These are phyloP conservation scores for Agrochola lota DNA, from an alignment of 2,888 invertebrate species.

Conservation along the genomic window DNA sequence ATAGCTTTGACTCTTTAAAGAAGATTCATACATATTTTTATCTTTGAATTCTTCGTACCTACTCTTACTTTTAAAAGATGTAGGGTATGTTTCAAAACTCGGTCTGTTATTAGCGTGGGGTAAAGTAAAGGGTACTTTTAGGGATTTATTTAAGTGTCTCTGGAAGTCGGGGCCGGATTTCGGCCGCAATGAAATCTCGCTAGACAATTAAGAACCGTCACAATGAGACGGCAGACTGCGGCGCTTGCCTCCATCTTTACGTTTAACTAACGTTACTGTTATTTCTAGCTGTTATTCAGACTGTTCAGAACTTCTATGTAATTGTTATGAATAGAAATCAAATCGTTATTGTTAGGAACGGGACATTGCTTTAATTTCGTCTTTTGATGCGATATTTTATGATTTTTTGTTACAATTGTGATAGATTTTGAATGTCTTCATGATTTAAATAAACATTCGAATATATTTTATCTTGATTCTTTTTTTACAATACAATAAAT, in stretches of 20 bases:
- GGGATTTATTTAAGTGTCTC: slow-evolving; percentile 71
- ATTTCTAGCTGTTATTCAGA: slow-evolving; percentile 63
- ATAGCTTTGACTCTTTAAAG: too few species aligned
- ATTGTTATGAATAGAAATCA: slow-evolving; percentile 44
- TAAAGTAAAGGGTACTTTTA: slow-evolving; percentile 56
- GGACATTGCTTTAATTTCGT: not conserved
- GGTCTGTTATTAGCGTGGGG: slow-evolving; percentile 36
- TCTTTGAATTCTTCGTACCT: not conserved
- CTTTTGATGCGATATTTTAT: not conserved
- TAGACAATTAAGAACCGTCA: slow-evolving; percentile 79
- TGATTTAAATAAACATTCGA: not conserved
- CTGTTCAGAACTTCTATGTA: slow-evolving; percentile 33
- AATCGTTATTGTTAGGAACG: slow-evolving; percentile 22
- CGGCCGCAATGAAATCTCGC: slow-evolving; percentile 80
- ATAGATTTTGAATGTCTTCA: not conserved
- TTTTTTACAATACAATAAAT: not conserved
- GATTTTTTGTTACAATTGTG: not conserved
- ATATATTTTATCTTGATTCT: not conserved
- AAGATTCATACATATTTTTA: too few species aligned
- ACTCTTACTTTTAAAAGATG: slow-evolving; percentile 42
- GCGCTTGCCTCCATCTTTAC: slow-evolving; percentile 67
- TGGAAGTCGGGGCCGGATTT: slow-evolving; percentile 75
- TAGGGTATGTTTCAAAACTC: slow-evolving; percentile 20
- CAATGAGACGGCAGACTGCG: slow-evolving; percentile 71
- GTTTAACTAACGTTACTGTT: slow-evolving; percentile 69